Evolutionary conservation across 2,797 vertebrate species (phyloP).

Genomic region (Chelonia mydas): DNA sequence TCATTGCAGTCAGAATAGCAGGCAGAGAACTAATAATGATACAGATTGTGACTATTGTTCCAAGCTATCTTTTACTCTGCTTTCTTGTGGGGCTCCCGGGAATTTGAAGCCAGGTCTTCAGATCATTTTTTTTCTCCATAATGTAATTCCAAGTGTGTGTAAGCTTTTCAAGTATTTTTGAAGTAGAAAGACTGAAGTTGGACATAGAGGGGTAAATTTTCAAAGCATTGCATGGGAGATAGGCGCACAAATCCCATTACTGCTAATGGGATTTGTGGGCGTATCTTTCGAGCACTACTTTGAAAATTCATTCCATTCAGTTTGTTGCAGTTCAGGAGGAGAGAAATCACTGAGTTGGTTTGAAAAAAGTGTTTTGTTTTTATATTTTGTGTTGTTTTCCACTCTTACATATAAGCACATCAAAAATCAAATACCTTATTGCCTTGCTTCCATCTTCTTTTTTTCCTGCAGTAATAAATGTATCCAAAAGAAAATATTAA

Average conservation of each 20-base stretch:
- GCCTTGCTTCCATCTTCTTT: conserved; percentile 41
- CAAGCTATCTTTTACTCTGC: conserved; percentile 14
- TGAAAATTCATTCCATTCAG: conserved; percentile 76
- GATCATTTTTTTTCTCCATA: background rate
- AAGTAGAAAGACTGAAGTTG: conserved; percentile 50
- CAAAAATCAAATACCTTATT: background rate
- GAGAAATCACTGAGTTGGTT: conserved; percentile 62
- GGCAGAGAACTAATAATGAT: background rate
- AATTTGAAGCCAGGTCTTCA: background rate
- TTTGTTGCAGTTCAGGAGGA: conserved; percentile 53
- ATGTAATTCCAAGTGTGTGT: conserved; percentile 15
- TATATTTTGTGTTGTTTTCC: conserved; percentile 38
- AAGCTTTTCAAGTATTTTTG: conserved; percentile 61
- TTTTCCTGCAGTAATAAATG: conserved; percentile 10
- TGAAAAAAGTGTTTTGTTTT: conserved; percentile 26
- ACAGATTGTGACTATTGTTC: background rate
- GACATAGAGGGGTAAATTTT: conserved; percentile 69
- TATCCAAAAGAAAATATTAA: conserved; percentile 46
- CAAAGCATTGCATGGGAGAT: conserved; percentile 63
- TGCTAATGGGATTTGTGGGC: conserved; percentile 77
- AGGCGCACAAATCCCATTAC: conserved; percentile 76
- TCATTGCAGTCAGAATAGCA: background rate
- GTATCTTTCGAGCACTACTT: conserved; percentile 73
- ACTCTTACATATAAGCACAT: conserved; percentile 5
- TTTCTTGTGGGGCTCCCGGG: background rate